phyloP scores from a whole-genome alignment of 2,888 invertebrate species.

The Erpobdella octoculata region DNA sequence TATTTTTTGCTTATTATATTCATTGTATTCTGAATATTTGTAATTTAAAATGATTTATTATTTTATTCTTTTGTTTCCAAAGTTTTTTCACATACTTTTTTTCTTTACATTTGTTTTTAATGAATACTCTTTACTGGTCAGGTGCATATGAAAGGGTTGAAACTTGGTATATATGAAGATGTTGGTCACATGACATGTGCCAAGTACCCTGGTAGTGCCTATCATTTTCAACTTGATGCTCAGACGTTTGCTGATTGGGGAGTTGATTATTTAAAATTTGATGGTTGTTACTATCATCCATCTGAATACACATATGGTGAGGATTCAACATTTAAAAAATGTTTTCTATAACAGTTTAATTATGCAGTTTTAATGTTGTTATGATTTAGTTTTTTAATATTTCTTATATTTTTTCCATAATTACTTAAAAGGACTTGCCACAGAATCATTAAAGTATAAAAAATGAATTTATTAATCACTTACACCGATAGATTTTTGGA shows the following conservation, averaged over 20 bases:
- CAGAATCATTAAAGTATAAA: too few species aligned
- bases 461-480: too few species aligned
- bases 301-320: slow-evolving; percentile 51
- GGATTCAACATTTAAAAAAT: too few species aligned
- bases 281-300: slow-evolving; percentile 88
- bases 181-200: slow-evolving; percentile 93
- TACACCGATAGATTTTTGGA: too few species aligned
- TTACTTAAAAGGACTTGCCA: too few species aligned
- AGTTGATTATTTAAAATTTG: slow-evolving; percentile 89
- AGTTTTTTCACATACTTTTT: background rate
- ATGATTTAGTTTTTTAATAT: too few species aligned
- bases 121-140: slow-evolving; percentile 48
- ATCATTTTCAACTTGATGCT: slow-evolving; percentile 76
- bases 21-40: background rate
- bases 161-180: slow-evolving; percentile 93
- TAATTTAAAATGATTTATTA: background rate
- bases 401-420: too few species aligned
- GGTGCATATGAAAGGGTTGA: slow-evolving; percentile 84
- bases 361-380: too few species aligned
- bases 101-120: background rate
- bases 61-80: background rate
- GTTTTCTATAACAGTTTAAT: too few species aligned
- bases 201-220: slow-evolving; percentile 87
- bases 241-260: slow-evolving; percentile 81
- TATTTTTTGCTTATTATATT: background rate